A percentile compares a stretch with the other conserved stretches of the same genome.
phyloP scores from a whole-genome alignment of 2,888 invertebrate genomes.

The Papilio gigon region DNA sequence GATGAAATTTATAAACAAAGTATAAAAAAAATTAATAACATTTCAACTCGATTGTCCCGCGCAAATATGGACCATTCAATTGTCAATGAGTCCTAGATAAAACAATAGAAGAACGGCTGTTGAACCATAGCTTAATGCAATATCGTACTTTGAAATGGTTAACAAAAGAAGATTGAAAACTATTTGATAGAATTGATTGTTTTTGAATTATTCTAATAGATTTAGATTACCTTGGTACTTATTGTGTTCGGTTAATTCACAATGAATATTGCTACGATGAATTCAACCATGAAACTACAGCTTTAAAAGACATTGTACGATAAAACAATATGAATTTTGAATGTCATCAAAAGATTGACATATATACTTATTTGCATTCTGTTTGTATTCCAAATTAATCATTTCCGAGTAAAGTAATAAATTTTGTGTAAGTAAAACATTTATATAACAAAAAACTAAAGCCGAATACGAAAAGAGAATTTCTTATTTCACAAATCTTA shows the following conservation, averaged over 20 bases:
- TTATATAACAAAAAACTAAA: background rate
- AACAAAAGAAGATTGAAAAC: background rate
- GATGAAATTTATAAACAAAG: too few species aligned
- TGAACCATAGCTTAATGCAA: too few species aligned
- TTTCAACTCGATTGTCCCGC: too few species aligned
- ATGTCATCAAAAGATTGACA: background rate
- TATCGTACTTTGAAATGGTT: background rate
- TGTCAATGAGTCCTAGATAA: background rate
- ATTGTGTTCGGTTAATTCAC: background rate
- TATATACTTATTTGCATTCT: background rate
- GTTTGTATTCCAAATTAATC: background rate
- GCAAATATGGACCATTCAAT: too few species aligned
- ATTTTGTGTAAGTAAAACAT: background rate
- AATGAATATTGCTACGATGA: background rate
- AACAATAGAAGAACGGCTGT: background rate
- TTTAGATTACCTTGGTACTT: background rate
- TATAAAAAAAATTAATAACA: too few species aligned
- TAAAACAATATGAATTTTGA: background rate
- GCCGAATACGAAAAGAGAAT: background rate
- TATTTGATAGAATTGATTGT: background rate
- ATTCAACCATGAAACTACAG: slow-evolving; percentile 7
- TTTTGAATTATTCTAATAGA: background rate
- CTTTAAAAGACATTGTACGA: background rate
- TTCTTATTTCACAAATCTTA: slow-evolving; percentile 25
- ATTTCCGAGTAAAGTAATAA: background rate